Evolutionary conservation across 2,888 invertebrate genomes (phyloP).

Genomic region (Noctua janthe): DNA sequence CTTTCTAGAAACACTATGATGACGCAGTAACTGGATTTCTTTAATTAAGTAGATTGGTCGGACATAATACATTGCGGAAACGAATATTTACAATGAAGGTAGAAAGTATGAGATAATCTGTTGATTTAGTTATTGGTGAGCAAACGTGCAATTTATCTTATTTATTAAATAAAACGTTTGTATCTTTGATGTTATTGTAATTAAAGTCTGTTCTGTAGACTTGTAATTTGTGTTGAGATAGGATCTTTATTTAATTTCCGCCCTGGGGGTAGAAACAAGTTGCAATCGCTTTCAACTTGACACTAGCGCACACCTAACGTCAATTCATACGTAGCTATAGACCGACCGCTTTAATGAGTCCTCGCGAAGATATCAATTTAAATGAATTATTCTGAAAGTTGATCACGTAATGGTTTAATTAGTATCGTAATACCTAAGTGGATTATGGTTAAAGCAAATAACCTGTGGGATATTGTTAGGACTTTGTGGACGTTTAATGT

Average conservation of each 20-base stretch:
- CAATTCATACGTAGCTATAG: not conserved
- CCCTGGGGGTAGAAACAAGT: not conserved
- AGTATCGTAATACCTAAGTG: too few relatives aligned
- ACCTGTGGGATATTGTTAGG: too few relatives aligned
- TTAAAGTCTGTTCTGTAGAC: not conserved
- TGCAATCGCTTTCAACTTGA: not conserved
- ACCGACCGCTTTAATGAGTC: too few relatives aligned
- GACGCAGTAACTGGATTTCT: constrained; percentile 15
- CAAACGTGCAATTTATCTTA: constrained; percentile 40
- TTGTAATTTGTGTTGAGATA: not conserved
- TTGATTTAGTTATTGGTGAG: constrained; percentile 21
- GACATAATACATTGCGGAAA: constrained; percentile 32
- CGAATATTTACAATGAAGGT: constrained; percentile 50
- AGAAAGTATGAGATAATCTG: constrained; percentile 58
- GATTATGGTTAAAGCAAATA: too few relatives aligned
- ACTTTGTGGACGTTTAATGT: too few relatives aligned
- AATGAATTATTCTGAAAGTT: too few relatives aligned
- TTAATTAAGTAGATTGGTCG: constrained; percentile 31
- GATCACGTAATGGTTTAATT: too few relatives aligned
- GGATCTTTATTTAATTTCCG: constrained; percentile 9
- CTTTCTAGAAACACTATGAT: constrained; percentile 35
- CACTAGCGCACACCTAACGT: not conserved
- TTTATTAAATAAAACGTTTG: constrained; percentile 13
- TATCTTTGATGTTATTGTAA: not conserved
- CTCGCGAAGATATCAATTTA: too few relatives aligned